These are phyloP conservation scores for Drosophila dives DNA, from an alignment of 2,888 invertebrate genomes.

Conservation along the genomic window DNA sequence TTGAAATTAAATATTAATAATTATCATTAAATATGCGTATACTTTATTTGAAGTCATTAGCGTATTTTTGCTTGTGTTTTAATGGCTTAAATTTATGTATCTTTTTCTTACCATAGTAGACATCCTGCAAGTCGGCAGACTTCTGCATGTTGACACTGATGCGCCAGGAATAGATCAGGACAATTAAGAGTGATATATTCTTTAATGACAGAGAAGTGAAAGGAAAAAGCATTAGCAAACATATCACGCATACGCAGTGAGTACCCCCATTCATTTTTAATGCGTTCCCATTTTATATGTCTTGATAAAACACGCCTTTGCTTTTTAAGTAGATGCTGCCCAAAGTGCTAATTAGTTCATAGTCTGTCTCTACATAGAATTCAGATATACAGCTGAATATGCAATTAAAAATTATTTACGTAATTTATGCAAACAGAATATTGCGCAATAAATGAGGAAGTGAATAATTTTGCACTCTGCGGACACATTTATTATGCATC, in stretches of 20 bases:
- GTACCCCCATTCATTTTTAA: conserved; percentile 16
- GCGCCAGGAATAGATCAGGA: conserved; percentile 91
- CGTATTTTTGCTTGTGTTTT: conserved; percentile 14
- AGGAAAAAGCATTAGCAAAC: conserved; percentile 15
- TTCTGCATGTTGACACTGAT: conserved; percentile 90
- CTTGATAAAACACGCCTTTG: conserved; percentile 21
- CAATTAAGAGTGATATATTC: conserved; percentile 91
- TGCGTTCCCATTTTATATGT: conserved; percentile 4
- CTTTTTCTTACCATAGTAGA: conserved; percentile 89
- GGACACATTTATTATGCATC: conserved; percentile 53
- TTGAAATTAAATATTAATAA: conserved; percentile 2
- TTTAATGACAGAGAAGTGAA: conserved; percentile 84
- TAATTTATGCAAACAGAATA: conserved; percentile 30
- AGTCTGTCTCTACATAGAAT: background rate
- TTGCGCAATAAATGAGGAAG: conserved; percentile 22
- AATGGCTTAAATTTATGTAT: conserved; percentile 45
- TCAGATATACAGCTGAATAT: conserved; percentile 17
- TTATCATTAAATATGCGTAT: conserved; percentile 44
- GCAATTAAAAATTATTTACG: conserved; percentile 1
- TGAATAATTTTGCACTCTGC: conserved; percentile 27
- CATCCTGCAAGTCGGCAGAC: conserved; percentile 89
- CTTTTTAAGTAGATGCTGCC: conserved; percentile 21
- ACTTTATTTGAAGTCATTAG: conserved; percentile 32
- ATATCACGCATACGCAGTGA: conserved; percentile 54
- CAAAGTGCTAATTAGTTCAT: conserved; percentile 15